Evolutionary conservation across 2,113 vertebrate genomes (phyloP).

Genomic region (Sturnira hondurensis): DNA sequence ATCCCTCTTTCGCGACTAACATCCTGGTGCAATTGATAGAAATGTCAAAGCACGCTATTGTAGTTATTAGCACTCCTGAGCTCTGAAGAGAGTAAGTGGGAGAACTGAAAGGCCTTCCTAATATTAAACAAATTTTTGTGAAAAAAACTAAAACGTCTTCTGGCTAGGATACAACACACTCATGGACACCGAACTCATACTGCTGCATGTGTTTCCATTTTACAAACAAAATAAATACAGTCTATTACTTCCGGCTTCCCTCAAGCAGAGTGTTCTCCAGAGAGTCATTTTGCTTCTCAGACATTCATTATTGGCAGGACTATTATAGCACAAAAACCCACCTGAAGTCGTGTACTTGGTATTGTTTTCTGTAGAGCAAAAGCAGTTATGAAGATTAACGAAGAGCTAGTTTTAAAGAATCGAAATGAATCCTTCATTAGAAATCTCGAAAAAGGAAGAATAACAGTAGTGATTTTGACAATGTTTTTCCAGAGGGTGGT

Average conservation of each 20-base stretch:
- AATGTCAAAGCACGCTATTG: not conserved
- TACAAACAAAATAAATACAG: conserved; percentile 18
- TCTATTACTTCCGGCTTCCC: not conserved
- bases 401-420: not conserved
- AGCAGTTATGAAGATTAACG: not conserved
- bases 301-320: not conserved
- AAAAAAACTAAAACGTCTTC: not conserved
- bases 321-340: not conserved
- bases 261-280: not conserved
- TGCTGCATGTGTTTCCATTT: conserved; percentile 9
- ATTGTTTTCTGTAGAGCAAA: not conserved
- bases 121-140: not conserved
- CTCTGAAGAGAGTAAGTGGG: not conserved
- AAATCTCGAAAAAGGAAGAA: not conserved
- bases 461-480: not conserved
- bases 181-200: not conserved
- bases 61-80: not conserved
- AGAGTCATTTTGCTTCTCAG: not conserved
- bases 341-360: not conserved
- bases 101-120: not conserved
- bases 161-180: not conserved
- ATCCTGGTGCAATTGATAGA: not conserved
- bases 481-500: not conserved
- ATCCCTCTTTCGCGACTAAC: not conserved
- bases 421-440: not conserved